Base-by-base conservation (phyloP, 2,888 invertebrate species). In the Scrobipalpa atriplicella region DNA sequence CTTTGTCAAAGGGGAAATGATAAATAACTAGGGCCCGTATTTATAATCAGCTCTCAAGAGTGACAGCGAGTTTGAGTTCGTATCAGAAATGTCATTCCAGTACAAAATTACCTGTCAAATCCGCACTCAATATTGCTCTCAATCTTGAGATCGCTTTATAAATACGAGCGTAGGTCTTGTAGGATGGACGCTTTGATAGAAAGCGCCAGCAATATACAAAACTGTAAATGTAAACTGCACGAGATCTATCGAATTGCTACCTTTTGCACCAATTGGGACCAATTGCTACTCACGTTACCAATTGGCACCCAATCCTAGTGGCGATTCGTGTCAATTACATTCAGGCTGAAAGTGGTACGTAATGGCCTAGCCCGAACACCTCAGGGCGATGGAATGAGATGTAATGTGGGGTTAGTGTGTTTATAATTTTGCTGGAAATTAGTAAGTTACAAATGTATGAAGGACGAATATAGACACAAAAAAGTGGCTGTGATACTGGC, bases 251-350 rank as follows among this genome's bases (percentile, higher is more conserved):
- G 54, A 21, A 54, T 54, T 54, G 54, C 54, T 54, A 9, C 54
- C 54, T 54, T 9, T 54, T 6, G 18, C 54, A 54, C 16, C 21
- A 11, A 21, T 54, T 18, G 19, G 54, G 3, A 19, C 54, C 54
- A 21, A 54, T 21, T 54, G 54, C 54, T 51, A 52, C 47, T 63
- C 36, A 6, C 63, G 16, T 16, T n/a, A 19, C 54, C 52, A 63
- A 63, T 63, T 47, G 63, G 29, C 62, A 62, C 36, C 29, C 63
- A 29, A 62, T 62, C 21, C 51, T 63, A 16, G 36, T 63, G 63
- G 36, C 38, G 63, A 63, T 63, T 63, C 36, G 65, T 38, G 60
- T 36, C 65, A 65, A 65, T 65, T 60, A 65, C 38, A 6, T 21
- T 3, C 47, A n/a, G 10, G 36, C 39, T 19, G 38, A 38, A 47